Evolutionary conservation across 2,113 vertebrate genomes (phyloP).

Genomic region (Perca schrenkii): DNA sequence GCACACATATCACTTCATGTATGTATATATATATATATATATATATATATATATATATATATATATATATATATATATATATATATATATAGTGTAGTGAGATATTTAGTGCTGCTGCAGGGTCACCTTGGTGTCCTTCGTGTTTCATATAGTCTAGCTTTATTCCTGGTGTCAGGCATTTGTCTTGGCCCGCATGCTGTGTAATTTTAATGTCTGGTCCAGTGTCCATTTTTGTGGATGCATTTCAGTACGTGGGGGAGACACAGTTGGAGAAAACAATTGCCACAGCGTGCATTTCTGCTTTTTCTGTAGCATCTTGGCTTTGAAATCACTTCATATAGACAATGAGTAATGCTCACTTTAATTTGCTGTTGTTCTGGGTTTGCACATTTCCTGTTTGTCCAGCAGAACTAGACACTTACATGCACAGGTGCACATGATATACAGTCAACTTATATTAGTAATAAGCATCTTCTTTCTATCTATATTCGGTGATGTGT

Average conservation of each 20-base stretch:
- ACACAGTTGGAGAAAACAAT: slow-evolving; percentile 59
- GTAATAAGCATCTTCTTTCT: not conserved
- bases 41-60: slow-evolving; percentile 47
- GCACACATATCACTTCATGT: slow-evolving; percentile 35
- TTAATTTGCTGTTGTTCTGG: slow-evolving; percentile 20
- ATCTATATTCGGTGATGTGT: not conserved
- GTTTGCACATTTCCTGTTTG: slow-evolving; percentile 17
- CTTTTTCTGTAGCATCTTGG: slow-evolving; percentile 39
- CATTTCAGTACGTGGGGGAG: slow-evolving; percentile 49
- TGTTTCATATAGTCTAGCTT: slow-evolving; percentile 54
- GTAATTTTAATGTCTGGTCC: slow-evolving; percentile 84
- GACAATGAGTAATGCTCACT: slow-evolving; percentile 34
- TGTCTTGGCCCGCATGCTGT: slow-evolving; percentile 78
- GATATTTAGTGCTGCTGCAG: slow-evolving; percentile 28
- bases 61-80: slow-evolving; percentile 38
- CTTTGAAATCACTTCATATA: slow-evolving; percentile 12
- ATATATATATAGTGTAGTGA: slow-evolving; percentile 25
- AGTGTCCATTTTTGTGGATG: slow-evolving; percentile 66
- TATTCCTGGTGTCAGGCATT: slow-evolving; percentile 77
- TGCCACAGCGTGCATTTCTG: slow-evolving; percentile 28
- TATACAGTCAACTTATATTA: slow-evolving; percentile 1
- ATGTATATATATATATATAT: slow-evolving; percentile 48
- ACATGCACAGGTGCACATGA: not conserved
- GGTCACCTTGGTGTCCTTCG: slow-evolving; percentile 65
- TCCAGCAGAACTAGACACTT: not conserved